A percentile compares a stretch with the other conserved stretches of the same genome.
These are phyloP conservation scores for Rhorus exstirpatorius DNA, from an alignment of 2,888 invertebrate genomes.

Conservation along the genomic window DNA sequence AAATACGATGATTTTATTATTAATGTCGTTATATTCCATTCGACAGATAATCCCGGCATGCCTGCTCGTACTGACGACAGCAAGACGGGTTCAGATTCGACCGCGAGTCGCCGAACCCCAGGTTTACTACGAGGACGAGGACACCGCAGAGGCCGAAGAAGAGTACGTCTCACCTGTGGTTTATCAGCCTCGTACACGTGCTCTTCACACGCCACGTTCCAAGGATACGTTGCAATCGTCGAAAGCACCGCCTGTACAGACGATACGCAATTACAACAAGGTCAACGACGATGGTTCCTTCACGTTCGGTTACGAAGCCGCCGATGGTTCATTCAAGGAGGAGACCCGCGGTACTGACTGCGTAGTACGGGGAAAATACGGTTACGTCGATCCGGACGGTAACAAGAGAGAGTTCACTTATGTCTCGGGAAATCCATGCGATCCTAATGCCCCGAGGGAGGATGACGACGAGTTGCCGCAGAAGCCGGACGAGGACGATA, in stretches of 20 bases:
- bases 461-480: constrained; percentile 86
- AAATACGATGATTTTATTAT: not conserved
- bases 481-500: constrained; percentile 87
- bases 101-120: constrained; percentile 85
- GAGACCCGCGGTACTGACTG: constrained; percentile 95
- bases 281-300: constrained; percentile 94
- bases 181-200: constrained; percentile 83
- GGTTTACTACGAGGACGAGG: constrained; percentile 85
- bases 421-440: constrained; percentile 94
- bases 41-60: constrained; percentile 81
- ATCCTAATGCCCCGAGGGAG: constrained; percentile 93
- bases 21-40: constrained; percentile 23
- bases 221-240: constrained; percentile 87
- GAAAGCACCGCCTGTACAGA: constrained; percentile 92
- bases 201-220: constrained; percentile 85
- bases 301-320: constrained; percentile 93
- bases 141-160: constrained; percentile 80
- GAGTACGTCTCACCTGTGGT: constrained; percentile 79
- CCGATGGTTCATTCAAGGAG: constrained; percentile 95
- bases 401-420: constrained; percentile 95
- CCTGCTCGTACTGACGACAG: constrained; percentile 81
- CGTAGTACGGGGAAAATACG: constrained; percentile 95
- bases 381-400: constrained; percentile 95
- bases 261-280: constrained; percentile 94
- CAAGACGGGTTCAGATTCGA: constrained; percentile 87